phyloP scores from a whole-genome alignment of 2,113 vertebrate species.

The Scopus umbretta region DNA sequence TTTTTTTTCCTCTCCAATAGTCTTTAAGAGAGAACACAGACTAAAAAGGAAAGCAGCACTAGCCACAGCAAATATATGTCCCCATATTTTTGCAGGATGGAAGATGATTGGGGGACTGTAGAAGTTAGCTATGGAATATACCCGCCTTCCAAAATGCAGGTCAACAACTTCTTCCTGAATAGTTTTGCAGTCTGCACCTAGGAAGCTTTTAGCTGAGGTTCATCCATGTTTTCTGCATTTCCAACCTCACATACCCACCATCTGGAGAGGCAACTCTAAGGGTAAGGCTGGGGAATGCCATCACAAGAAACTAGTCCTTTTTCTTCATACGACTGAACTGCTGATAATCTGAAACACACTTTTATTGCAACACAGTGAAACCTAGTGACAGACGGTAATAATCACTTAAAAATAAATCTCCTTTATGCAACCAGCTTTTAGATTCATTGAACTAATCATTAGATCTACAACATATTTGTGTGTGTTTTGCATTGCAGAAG shows the following conservation, averaged over 20 bases:
- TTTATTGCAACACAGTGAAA: slow-evolving; percentile 43
- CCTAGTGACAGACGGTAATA: slow-evolving; percentile 58
- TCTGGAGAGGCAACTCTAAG: not conserved
- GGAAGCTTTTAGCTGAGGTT: not conserved
- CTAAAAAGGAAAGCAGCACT: not conserved
- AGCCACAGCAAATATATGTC: accelerated
- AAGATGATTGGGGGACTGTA: not conserved
- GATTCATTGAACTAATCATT: slow-evolving; percentile 32
- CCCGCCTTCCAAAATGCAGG: not conserved
- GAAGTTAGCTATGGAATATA: not conserved
- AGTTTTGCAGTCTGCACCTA: not conserved
- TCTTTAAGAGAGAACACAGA: not conserved
- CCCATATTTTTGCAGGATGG: not conserved
- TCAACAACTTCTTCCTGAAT: not conserved
- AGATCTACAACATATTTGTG: not conserved
- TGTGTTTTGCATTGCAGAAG: not conserved
- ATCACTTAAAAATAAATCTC: slow-evolving; percentile 44
- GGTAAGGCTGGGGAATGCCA: not conserved
- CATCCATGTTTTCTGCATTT: not conserved
- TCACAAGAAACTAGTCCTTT: not conserved
- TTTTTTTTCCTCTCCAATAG: not conserved
- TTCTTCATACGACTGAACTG: not conserved
- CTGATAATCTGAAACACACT: slow-evolving; percentile 30
- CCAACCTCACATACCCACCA: not conserved
- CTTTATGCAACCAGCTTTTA: slow-evolving; percentile 47